Evolutionary conservation across 1,140 invertebrate genomes (phyloP), one percentile per base, ranked within the genome.

Genomic region (Tetramorium alpestre): DNA sequence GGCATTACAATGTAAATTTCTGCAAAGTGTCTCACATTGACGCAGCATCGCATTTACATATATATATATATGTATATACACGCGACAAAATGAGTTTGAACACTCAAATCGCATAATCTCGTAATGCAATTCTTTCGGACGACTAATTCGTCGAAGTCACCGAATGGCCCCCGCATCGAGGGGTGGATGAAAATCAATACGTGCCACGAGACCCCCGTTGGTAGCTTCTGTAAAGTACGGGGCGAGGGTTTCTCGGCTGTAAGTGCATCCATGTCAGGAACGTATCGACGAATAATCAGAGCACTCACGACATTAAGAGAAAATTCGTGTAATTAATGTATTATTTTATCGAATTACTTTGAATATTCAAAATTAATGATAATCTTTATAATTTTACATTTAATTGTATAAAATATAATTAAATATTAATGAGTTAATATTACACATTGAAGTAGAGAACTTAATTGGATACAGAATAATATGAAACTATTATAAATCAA

Each of bases 61-160:
- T 1, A 47, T 22, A 72, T 49, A 22, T 33, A 33, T 33, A 2
- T 33, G 2, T 33, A 33, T 33, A 33, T 44, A 73, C 38, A 22
- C 11, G 13, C 3, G 38, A 75, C 54, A 25, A 25, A 58, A 73
- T 28, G 33, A 33, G 38, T 41, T 7, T 56, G 64, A 2, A 72
- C 80, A 80, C 60, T 90, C 82, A 56, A 64, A 86, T 81, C 73
- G 81, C 69, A 75, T 90, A 90, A 90, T 90, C 89, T 90, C 65
- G 86, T 90, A 90, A 89, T 85, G 89, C 88, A 90, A 87, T 90
- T 90, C 88, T 89, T 90, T 90, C 89, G 86, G 69, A 13, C 89
- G 80, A 85, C 78, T 90, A 90, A 90, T 90, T 90, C 86, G 67
- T 28, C 80, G 67, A 90, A 90, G 89, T 90, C 85, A 90, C 88